Evolutionary conservation across 1,140 invertebrate genomes (phyloP).

Genomic region (Venturia canescens): DNA sequence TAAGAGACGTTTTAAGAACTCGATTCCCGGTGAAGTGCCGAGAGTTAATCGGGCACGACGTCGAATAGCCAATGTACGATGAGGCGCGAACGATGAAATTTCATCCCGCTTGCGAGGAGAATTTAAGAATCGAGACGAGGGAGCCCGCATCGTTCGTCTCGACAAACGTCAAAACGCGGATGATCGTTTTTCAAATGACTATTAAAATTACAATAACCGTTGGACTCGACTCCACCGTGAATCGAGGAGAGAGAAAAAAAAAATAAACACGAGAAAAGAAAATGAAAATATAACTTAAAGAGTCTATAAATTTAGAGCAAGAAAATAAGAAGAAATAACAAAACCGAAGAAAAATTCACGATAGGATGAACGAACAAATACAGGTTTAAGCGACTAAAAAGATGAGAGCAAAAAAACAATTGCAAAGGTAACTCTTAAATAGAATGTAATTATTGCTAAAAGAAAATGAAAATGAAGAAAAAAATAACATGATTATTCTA

Average conservation of each 20-base stretch:
- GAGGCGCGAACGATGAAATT: conserved; percentile 19
- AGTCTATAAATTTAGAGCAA: conserved; percentile 60
- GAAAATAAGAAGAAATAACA: conserved; percentile 24
- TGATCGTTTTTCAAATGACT: background rate
- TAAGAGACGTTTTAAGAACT: conserved; percentile 59
- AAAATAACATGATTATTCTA: conserved; percentile 66
- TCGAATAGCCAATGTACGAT: background rate
- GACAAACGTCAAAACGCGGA: background rate
- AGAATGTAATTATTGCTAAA: conserved; percentile 63
- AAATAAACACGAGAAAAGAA: background rate
- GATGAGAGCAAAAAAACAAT: conserved; percentile 51
- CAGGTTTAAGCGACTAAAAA: conserved; percentile 57
- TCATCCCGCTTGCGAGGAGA: background rate
- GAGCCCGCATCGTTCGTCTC: background rate
- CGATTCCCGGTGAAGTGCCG: conserved; percentile 62
- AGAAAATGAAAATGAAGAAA: conserved; percentile 54
- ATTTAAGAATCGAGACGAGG: background rate
- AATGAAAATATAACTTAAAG: conserved; percentile 56
- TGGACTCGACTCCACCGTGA: conserved; percentile 58
- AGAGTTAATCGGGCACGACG: conserved; percentile 4
- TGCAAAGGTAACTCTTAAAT: conserved; percentile 53
- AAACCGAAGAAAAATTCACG: conserved; percentile 55
- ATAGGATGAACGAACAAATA: conserved; percentile 61
- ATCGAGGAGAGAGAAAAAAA: conserved; percentile 54
- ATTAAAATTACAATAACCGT: conserved; percentile 29